These are phyloP conservation scores for Hymenopus coronatus DNA, from an alignment of 2,888 invertebrate species.

Conservation along the genomic window DNA sequence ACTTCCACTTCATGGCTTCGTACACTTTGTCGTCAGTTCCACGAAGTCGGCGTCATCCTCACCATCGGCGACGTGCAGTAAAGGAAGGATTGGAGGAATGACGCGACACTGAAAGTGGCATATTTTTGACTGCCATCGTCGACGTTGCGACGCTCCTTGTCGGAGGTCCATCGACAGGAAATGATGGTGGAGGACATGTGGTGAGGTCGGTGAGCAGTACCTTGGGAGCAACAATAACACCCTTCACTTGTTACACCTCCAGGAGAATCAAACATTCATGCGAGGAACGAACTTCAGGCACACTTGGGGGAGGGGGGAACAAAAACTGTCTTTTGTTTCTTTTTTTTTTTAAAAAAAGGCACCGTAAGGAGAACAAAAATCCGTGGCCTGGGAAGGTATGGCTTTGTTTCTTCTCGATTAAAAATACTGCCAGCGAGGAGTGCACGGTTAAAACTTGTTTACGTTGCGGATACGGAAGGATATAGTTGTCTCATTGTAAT, in stretches of 20 bases:
- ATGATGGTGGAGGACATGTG: background rate
- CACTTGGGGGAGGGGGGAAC: background rate
- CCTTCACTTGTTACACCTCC: background rate
- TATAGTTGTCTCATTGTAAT: background rate
- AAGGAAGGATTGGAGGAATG: background rate
- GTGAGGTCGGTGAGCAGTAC: background rate
- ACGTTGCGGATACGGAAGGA: background rate
- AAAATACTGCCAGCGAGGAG: background rate
- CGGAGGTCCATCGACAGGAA: background rate
- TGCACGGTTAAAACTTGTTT: background rate
- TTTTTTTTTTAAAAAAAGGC: background rate
- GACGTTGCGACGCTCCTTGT: background rate
- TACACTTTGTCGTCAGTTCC: background rate
- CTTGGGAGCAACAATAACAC: background rate
- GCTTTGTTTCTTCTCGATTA: background rate
- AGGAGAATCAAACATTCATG: background rate
- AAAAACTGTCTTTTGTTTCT: background rate
- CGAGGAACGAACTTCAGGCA: background rate
- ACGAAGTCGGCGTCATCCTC: background rate
- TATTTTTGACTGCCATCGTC: background rate
- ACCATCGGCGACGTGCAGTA: background rate
- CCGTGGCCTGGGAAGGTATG: background rate
- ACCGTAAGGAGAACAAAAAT: background rate
- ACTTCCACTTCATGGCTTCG: background rate
- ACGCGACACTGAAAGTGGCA: background rate